These are phyloP conservation scores for Tenthredo notha DNA, from an alignment of 2,888 invertebrate species.

Conservation along the genomic window DNA sequence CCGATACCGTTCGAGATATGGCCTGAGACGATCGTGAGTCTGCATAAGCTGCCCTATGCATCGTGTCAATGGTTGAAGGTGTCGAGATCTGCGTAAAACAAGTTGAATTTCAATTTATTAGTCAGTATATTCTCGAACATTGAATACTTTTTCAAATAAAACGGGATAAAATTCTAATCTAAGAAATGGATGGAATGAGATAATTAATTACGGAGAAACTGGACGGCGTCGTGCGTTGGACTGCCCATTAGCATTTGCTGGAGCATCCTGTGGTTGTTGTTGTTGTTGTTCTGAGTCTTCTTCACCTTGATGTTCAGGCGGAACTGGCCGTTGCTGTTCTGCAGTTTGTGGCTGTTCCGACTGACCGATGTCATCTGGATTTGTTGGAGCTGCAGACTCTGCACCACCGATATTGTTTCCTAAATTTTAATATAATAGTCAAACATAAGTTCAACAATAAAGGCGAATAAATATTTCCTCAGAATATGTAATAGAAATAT, in stretches of 20 bases:
- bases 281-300: slow-evolving; percentile 45
- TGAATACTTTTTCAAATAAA: neutral
- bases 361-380: slow-evolving; percentile 53
- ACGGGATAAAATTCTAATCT: neutral
- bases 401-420: slow-evolving; percentile 59
- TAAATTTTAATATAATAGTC: slow-evolving; percentile 14
- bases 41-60: neutral
- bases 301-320: slow-evolving; percentile 38
- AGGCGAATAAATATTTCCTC: too few relatives aligned
- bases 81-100: slow-evolving; percentile 68
- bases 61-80: slow-evolving; percentile 74
- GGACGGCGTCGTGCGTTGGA: neutral
- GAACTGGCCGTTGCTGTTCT: slow-evolving; percentile 45
- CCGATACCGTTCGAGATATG: slow-evolving; percentile 84
- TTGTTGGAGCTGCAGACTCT: slow-evolving; percentile 56
- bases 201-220: neutral
- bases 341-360: slow-evolving; percentile 56
- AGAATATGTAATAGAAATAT: too few relatives aligned
- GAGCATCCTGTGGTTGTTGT: slow-evolving; percentile 21
- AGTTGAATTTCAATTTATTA: slow-evolving; percentile 38
- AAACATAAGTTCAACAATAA: too few relatives aligned
- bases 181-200: neutral
- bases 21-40: slow-evolving; percentile 81
- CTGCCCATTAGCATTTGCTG: slow-evolving; percentile 14
- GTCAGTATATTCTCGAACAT: neutral